These are phyloP conservation scores for Pogona vitticeps DNA, from an alignment of 2,113 vertebrate genomes.

Conservation along the genomic window DNA sequence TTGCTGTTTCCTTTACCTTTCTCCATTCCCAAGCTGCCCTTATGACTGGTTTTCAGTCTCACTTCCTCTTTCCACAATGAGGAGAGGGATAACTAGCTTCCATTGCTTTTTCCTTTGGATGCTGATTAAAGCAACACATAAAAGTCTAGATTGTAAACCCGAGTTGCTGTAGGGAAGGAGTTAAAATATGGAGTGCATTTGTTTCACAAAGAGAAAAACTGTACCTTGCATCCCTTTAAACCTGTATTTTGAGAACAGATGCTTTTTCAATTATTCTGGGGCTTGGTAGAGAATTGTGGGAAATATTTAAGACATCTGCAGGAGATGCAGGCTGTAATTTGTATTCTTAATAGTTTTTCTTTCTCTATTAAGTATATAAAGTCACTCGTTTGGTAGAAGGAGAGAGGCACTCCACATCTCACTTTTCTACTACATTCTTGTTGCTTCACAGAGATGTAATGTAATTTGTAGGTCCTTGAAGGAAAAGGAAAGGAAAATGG, in stretches of 20 bases:
- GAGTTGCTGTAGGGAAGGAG: background rate
- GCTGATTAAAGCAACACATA: background rate
- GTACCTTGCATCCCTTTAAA: background rate
- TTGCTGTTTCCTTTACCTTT: no score
- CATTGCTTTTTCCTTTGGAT: background rate
- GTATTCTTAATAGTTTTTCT: background rate
- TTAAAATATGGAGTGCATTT: background rate
- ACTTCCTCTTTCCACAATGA: background rate
- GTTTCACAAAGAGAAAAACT: background rate
- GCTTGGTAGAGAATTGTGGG: background rate
- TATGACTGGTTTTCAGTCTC: background rate
- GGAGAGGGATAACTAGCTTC: background rate
- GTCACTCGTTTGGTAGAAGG: background rate
- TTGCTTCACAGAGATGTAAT: background rate
- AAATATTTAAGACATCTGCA: background rate
- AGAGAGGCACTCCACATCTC: background rate
- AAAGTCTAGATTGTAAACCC: background rate
- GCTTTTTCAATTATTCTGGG: background rate
- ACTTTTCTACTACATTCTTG: background rate
- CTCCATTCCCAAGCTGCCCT: background rate
- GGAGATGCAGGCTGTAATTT: background rate
- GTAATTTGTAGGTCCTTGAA: background rate
- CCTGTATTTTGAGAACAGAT: background rate
- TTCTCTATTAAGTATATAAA: background rate
- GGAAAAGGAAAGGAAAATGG: background rate